Conservation (phyloP, 2,113 vertebrate species). For the Athene cunicularia region DNA sequence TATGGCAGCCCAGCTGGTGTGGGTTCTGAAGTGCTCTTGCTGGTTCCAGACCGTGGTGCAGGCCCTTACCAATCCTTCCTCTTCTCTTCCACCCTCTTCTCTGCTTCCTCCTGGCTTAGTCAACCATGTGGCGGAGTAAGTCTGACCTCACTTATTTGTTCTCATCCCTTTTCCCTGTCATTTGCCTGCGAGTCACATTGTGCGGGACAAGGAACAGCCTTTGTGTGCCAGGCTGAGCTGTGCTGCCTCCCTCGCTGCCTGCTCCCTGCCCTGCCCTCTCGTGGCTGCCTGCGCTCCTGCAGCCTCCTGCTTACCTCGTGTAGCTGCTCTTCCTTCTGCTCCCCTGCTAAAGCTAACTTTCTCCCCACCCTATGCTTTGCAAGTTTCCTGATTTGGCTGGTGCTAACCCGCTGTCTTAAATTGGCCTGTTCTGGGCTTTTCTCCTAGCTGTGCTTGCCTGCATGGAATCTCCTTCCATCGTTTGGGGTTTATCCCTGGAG, state of each 20-base stretch:
- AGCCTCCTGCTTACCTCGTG: neutral
- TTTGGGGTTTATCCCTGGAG: neutral
- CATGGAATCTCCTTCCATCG: neutral
- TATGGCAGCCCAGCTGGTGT: fast-evolving
- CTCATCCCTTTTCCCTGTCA: neutral
- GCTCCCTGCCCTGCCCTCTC: conserved; percentile 47
- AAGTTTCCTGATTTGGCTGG: neutral
- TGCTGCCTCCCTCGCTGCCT: neutral
- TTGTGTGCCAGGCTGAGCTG: neutral
- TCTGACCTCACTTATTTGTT: conserved; percentile 9
- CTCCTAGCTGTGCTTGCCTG: neutral
- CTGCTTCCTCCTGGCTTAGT: conserved; percentile 38
- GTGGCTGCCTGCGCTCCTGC: conserved; percentile 15
- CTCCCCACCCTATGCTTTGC: neutral
- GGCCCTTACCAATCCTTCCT: neutral
- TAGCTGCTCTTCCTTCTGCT: neutral
- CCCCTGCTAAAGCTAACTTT: neutral
- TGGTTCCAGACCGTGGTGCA: neutral
- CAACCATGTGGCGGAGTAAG: conserved; percentile 22
- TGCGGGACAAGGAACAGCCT: neutral
- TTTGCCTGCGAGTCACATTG: neutral
- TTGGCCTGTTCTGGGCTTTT: neutral
- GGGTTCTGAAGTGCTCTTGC: neutral
- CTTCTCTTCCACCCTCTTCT: conserved; percentile 3
- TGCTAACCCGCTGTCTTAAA: neutral